Percentiles rank a stretch among this genome's conserved stretches.
phyloP scores from a whole-genome alignment of 1,140 invertebrate genomes.

The Phymastichus coffea region DNA sequence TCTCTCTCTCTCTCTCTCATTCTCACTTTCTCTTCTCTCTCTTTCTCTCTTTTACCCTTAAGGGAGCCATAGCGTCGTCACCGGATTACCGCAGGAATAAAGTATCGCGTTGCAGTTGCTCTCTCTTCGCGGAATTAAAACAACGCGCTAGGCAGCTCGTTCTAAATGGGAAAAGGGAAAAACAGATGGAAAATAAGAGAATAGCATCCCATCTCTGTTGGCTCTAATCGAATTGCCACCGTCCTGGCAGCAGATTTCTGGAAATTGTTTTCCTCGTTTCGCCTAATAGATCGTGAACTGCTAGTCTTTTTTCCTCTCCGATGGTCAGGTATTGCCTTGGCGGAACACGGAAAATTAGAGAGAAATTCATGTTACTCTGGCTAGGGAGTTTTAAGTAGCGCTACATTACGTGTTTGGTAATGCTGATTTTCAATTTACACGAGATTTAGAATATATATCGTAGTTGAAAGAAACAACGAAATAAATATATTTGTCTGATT shows the following conservation, averaged over 20 bases:
- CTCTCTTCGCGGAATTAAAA: slow-evolving; percentile 45
- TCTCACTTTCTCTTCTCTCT: not conserved
- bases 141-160: slow-evolving; percentile 36
- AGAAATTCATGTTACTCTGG: too few relatives aligned
- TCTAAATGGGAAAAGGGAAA: slow-evolving; percentile 3
- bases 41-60: too few relatives aligned
- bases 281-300: slow-evolving; percentile 30
- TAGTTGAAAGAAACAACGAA: slow-evolving; percentile 26
- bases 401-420: too few relatives aligned
- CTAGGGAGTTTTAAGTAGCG: too few relatives aligned
- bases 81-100: slow-evolving; percentile 46
- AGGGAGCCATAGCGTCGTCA: not conserved
- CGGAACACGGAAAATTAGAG: too few relatives aligned
- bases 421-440: too few relatives aligned
- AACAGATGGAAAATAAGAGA: slow-evolving; percentile 12
- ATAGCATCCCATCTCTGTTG: slow-evolving; percentile 47
- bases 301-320: too few relatives aligned
- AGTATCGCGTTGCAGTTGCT: slow-evolving; percentile 42
- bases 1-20: too few relatives aligned
- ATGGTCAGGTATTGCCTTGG: too few relatives aligned
- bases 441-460: too few relatives aligned
- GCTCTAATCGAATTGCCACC: slow-evolving; percentile 55
- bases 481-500: slow-evolving; percentile 14
- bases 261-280: slow-evolving; percentile 54
- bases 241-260: slow-evolving; percentile 49